Conservation (phyloP, 2,113 vertebrate species). For the Paralichthys olivaceus region DNA sequence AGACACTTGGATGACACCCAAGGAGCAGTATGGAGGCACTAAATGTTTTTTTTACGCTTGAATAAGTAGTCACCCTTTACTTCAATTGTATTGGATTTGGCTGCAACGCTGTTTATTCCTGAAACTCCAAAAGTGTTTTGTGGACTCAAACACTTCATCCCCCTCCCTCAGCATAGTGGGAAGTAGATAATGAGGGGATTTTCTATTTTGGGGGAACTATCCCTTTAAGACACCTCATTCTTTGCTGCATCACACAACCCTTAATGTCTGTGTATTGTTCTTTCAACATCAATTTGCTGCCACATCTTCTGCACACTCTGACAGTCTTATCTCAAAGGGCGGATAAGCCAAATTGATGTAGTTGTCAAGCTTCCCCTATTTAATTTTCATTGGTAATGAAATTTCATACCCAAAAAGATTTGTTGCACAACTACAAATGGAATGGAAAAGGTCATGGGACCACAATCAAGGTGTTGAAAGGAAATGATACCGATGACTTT, state of each 20-base stretch:
- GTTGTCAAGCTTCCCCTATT: slow-evolving; percentile 16
- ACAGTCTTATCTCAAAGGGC: slow-evolving; percentile 6
- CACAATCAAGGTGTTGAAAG: neutral
- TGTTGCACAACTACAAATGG: slow-evolving; percentile 1
- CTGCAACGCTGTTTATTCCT: too few species aligned
- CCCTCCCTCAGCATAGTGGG: too few species aligned
- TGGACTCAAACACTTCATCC: too few species aligned
- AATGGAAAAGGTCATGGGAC: slow-evolving; percentile 15
- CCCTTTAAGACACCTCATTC: neutral
- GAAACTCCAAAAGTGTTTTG: too few species aligned
- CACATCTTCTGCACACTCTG: neutral
- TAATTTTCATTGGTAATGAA: slow-evolving; percentile 11
- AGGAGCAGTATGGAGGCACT: too few species aligned
- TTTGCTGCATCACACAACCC: neutral
- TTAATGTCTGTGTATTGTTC: neutral
- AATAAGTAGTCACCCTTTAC: too few species aligned
- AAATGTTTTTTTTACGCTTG: too few species aligned
- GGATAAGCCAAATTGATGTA: slow-evolving; percentile 26
- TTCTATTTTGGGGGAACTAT: too few species aligned
- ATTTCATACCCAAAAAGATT: slow-evolving; percentile 4
- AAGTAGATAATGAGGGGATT: too few species aligned
- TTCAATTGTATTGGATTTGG: too few species aligned
- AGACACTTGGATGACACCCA: too few species aligned
- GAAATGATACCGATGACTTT: slow-evolving; percentile 9
- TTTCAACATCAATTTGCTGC: neutral